Base-by-base conservation (phyloP, 2,797 vertebrate genomes). In the Xenopus petersii region DNA sequence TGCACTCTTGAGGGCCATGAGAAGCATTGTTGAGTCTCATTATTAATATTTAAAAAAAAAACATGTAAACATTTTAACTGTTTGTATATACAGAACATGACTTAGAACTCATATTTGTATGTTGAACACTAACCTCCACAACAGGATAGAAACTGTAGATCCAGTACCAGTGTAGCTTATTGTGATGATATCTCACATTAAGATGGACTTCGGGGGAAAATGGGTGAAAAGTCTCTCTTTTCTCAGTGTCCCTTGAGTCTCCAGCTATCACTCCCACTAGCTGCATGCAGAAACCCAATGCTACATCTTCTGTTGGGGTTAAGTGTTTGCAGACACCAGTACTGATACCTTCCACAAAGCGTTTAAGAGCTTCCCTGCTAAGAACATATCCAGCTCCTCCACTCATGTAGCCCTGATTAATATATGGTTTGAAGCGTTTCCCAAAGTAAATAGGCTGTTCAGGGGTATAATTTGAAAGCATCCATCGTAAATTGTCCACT, bases 201-300 rank as follows among this genome's bases (percentile, higher is more conserved):
- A 92, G 82, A 79, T 93, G 92, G 63, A 87, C 85, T 71, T 93
- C 87, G 8, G 88, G 90, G 58, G 90, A 80, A 75, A 92, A 93
- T 0, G 88, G 88, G 62, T 94, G 90, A 73, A 92, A 94, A 0
- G 88, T 92, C 79, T 93, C 88, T 10, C 91, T 83, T 33, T 86
- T 84, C 67, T 86, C 59, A 30, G 26, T 30, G 26, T 30, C 26
- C 26, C 26, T 30, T 30, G 26, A 30, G 26, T 30, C 26, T 2
- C 86, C 88, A 0, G 87, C 84, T 74, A 81, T 12, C 9, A 88
- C 92, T 0, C 83, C 89, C 84, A 91, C 88, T 81, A 90, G 89
- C 86, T 93, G 88, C 81, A 91, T 81, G 80, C 88, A 91, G 85
- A 89, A 87, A 1, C 89, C 89, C 74, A 92, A 65, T 0, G 89